A percentile compares a stretch with the other conserved stretches of the same genome.
Conservation (phyloP, 2,797 vertebrate genomes). For the Pipistrellus kuhlii region DNA sequence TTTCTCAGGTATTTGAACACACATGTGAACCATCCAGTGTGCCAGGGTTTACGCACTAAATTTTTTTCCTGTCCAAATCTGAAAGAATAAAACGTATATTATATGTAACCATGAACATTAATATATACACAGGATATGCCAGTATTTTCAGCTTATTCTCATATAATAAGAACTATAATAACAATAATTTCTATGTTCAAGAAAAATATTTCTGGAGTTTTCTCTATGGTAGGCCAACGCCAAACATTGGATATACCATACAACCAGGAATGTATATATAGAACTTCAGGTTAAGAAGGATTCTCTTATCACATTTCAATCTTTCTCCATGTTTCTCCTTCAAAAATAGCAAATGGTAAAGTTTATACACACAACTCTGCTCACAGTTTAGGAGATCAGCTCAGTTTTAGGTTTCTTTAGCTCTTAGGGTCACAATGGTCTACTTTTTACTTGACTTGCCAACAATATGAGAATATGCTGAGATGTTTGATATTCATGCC, state of each 20-base stretch:
- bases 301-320: not conserved
- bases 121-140: no score
- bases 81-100: not conserved
- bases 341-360: not conserved
- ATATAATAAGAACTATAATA: not conserved
- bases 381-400: not conserved
- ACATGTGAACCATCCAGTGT: no score
- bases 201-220: not conserved
- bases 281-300: not conserved
- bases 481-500: not conserved
- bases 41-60: not conserved
- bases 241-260: no score
- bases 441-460: not conserved
- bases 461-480: not conserved
- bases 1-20: not conserved
- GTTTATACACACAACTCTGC: not conserved
- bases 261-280: not conserved
- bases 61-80: not conserved
- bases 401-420: not conserved
- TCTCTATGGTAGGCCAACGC: not conserved
- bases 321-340: not conserved
- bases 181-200: not conserved
- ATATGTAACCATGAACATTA: fast-evolving
- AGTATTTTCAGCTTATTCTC: not conserved
- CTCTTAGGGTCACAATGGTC: not conserved